Percentiles rank a stretch among this genome's conserved stretches.
phyloP scores from a whole-genome alignment of 2,797 vertebrate species.

The Neomorphus geoffroyi region DNA sequence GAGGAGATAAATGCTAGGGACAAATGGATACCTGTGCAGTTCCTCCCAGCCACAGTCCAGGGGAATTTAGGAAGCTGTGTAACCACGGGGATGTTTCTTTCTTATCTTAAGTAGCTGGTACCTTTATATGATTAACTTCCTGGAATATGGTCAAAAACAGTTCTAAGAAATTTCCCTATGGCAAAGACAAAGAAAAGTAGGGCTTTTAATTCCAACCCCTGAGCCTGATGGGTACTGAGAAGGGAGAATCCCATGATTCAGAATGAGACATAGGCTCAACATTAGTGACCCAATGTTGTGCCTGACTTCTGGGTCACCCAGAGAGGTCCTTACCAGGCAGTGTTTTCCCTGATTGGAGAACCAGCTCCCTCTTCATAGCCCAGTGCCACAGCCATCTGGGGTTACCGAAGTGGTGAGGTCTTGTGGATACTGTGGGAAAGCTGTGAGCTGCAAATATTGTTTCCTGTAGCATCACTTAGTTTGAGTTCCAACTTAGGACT shows the following conservation, averaged over 20 bases:
- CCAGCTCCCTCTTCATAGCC: not conserved
- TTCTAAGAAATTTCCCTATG: not conserved
- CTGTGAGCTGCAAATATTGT: fast-evolving
- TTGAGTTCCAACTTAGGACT: not conserved
- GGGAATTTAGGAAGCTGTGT: not conserved
- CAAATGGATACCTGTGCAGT: not conserved
- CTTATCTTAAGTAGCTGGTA: not conserved
- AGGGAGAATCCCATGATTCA: not conserved
- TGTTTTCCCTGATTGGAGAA: not conserved
- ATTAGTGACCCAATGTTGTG: not conserved
- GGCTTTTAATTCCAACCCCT: not conserved
- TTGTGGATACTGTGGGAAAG: not conserved
- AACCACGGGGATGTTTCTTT: not conserved
- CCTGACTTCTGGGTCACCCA: not conserved
- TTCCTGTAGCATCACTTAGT: not conserved
- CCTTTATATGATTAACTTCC: not conserved
- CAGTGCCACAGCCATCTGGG: not conserved
- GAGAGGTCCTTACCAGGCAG: not conserved
- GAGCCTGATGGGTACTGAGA: not conserved
- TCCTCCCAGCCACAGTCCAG: not conserved
- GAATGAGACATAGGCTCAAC: not conserved
- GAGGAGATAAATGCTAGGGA: not conserved
- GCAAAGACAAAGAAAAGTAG: not conserved
- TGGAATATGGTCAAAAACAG: not conserved
- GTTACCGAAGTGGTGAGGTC: not conserved